Conservation (phyloP, 1,140 invertebrate species). For the Apis cerana region DNA sequence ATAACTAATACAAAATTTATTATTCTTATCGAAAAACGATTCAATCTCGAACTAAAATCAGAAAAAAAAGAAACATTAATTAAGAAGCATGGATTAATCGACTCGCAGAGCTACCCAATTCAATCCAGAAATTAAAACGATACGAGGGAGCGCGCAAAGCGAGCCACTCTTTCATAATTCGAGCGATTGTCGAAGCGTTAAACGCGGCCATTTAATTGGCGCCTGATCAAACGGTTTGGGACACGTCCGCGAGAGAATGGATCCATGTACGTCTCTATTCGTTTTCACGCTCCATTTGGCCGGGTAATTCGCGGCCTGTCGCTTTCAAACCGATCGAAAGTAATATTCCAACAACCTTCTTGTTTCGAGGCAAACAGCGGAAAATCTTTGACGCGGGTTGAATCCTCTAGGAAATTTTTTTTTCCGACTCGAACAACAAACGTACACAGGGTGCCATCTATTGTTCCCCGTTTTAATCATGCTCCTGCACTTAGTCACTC, state of each 20-base stretch:
- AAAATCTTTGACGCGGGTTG: slow-evolving; percentile 14
- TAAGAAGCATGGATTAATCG: neutral
- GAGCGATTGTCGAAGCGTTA: neutral
- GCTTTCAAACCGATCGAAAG: slow-evolving; percentile 15
- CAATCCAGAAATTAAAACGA: neutral
- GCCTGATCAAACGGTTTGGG: neutral
- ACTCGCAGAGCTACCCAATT: neutral
- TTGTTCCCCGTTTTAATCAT: slow-evolving; percentile 46
- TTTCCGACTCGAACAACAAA: neutral
- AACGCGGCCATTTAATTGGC: neutral
- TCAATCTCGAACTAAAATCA: no score
- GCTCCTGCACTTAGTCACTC: slow-evolving; percentile 27
- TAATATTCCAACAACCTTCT: neutral
- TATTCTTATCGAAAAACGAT: no score
- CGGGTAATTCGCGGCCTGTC: slow-evolving; percentile 11
- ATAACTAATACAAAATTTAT: no score
- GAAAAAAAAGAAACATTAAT: neutral
- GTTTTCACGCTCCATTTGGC: slow-evolving; percentile 29
- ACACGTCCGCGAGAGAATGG: neutral
- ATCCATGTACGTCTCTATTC: neutral
- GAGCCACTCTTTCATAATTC: neutral
- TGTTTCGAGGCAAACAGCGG: slow-evolving; percentile 7
- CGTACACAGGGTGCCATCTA: slow-evolving; percentile 8
- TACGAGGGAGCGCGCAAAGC: neutral
- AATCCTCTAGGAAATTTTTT: neutral